Conservation (phyloP, 2,888 invertebrate species). For the Volucella inanis region DNA sequence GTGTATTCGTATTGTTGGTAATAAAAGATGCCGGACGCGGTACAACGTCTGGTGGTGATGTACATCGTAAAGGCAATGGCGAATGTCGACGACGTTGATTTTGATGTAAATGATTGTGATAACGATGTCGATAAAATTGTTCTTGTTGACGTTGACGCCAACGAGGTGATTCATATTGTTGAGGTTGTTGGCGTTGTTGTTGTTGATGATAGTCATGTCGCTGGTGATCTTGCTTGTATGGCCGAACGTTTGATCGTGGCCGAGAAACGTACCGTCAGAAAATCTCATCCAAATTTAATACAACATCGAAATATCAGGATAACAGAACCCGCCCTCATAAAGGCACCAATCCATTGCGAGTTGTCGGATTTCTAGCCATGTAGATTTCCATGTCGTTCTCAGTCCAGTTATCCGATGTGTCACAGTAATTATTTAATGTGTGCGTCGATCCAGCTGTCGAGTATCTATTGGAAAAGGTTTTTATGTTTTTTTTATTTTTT, state of each 20-base stretch:
- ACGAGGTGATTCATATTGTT: slow-evolving; percentile 75
- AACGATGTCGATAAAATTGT: slow-evolving; percentile 73
- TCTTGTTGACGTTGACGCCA: slow-evolving; percentile 76
- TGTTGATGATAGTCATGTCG: slow-evolving; percentile 77
- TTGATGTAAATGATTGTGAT: slow-evolving; percentile 73
- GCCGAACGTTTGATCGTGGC: slow-evolving; percentile 75
- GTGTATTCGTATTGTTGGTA: slow-evolving; percentile 39
- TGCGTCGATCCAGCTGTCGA: slow-evolving; percentile 91
- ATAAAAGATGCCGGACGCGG: slow-evolving; percentile 80
- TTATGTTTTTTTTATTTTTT: slow-evolving; percentile 5
- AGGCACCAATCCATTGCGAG: slow-evolving; percentile 92
- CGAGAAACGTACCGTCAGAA: slow-evolving; percentile 83
- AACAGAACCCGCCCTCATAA: slow-evolving; percentile 85
- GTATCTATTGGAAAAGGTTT: slow-evolving; percentile 81
- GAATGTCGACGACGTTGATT: slow-evolving; percentile 71
- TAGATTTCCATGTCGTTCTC: slow-evolving; percentile 98
- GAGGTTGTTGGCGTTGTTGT: slow-evolving; percentile 75
- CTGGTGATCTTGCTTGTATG: slow-evolving; percentile 73
- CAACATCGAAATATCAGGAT: slow-evolving; percentile 83
- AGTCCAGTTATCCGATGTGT: slow-evolving; percentile 96
- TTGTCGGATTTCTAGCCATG: slow-evolving; percentile 95
- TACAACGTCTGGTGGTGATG: slow-evolving; percentile 82
- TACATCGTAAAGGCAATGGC: slow-evolving; percentile 79
- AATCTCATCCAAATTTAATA: slow-evolving; percentile 83
- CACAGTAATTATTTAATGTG: slow-evolving; percentile 93